Conservation (phyloP, 2,797 vertebrate genomes). For the Onychomys torridus region DNA sequence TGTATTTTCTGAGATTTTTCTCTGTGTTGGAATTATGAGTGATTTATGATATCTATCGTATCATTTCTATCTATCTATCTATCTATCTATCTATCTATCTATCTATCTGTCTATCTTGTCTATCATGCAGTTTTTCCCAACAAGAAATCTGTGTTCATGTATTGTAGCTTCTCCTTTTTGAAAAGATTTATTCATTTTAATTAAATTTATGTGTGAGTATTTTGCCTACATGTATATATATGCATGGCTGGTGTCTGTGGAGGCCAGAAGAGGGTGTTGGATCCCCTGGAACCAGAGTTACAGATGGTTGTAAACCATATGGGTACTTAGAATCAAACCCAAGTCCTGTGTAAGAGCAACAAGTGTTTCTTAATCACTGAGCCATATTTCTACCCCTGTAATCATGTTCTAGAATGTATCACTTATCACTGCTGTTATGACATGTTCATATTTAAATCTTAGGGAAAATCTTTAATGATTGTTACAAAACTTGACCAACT, state of each 20-base stretch:
- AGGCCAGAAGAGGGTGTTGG: background rate
- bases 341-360: background rate
- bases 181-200: background rate
- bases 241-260: too few relatives aligned
- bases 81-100: background rate
- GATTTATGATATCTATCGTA: background rate
- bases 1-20: slow-evolving; percentile 7
- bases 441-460: background rate
- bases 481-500: slow-evolving; percentile 29
- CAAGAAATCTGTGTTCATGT: background rate
- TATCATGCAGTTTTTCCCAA: slow-evolving; percentile 19
- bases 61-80: background rate
- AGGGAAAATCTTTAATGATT: background rate
- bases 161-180: background rate
- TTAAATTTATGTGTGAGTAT: background rate
- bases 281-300: background rate
- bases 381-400: background rate
- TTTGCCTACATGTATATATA: background rate
- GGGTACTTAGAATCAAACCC: background rate
- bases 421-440: background rate
- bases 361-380: background rate
- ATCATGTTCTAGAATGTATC: slow-evolving; percentile 8
- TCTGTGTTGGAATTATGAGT: background rate
- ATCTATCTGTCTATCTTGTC: background rate
- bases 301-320: background rate